Evolutionary conservation across 2,113 vertebrate genomes (phyloP).

Genomic region (Willisornis vidua): DNA sequence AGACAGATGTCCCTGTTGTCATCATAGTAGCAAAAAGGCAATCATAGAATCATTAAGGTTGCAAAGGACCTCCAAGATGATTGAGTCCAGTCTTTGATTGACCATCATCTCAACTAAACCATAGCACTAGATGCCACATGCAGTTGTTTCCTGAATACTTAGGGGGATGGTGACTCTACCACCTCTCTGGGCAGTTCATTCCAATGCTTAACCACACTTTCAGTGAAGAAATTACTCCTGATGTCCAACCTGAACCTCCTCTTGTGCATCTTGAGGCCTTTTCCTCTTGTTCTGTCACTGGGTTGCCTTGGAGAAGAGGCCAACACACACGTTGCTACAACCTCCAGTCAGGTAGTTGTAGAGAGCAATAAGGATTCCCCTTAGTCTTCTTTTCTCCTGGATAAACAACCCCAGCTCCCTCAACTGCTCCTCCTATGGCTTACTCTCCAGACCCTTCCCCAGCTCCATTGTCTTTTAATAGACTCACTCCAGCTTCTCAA

Average conservation of each 20-base stretch:
- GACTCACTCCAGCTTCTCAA: neutral
- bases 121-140: neutral
- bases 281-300: neutral
- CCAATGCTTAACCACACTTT: neutral
- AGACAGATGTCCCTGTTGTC: neutral
- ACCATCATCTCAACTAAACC: neutral
- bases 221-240: neutral
- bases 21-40: neutral
- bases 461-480: neutral
- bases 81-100: neutral
- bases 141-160: neutral
- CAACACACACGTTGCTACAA: neutral
- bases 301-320: neutral
- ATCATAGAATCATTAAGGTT: neutral
- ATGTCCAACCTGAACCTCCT: neutral
- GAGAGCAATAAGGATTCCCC: too few species aligned
- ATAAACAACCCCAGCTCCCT: neutral
- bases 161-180: neutral
- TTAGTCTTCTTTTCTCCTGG: neutral
- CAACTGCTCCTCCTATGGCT: neutral
- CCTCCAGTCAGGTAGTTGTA: neutral
- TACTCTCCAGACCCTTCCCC: too few species aligned
- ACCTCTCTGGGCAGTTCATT: neutral
- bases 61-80: neutral
- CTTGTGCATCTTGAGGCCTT: neutral